Evolutionary conservation across 1,140 invertebrate species (phyloP).

Genomic region (Hormaphis cornu): DNA sequence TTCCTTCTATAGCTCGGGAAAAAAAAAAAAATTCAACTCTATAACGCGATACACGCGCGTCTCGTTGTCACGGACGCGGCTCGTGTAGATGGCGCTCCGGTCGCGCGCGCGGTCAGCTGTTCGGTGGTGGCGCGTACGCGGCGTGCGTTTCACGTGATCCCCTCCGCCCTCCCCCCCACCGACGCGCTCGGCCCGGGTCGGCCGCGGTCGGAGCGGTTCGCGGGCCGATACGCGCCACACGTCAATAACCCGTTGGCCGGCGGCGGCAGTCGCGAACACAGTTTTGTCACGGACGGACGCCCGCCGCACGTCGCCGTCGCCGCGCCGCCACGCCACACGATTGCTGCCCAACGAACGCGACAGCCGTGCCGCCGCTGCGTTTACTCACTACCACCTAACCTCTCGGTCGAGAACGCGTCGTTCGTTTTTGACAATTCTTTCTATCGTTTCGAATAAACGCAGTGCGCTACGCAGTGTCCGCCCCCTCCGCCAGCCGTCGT

Average conservation of each 20-base stretch:
- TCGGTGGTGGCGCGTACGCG: constrained; percentile 14
- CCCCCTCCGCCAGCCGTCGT: too few relatives aligned
- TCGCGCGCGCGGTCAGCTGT: constrained; percentile 12
- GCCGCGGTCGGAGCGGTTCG: neutral
- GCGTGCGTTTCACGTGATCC: constrained; percentile 32
- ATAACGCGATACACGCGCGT: neutral
- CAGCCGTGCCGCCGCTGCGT: neutral
- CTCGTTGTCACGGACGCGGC: neutral
- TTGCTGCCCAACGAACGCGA: too few relatives aligned
- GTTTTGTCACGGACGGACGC: neutral
- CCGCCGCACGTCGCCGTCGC: constrained; percentile 5
- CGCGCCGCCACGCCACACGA: neutral
- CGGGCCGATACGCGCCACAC: neutral
- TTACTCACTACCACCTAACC: too few relatives aligned
- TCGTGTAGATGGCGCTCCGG: neutral
- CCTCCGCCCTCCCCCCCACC: neutral
- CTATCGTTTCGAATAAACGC: too few relatives aligned
- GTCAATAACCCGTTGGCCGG: constrained; percentile 26
- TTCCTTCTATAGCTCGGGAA: too few relatives aligned
- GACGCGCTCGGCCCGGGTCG: neutral
- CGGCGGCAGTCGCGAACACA: constrained; percentile 12
- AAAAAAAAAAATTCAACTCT: neutral
- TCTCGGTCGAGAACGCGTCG: too few relatives aligned
- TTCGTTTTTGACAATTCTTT: too few relatives aligned
- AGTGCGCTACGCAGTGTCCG: too few relatives aligned